These are phyloP conservation scores for Molossus alvarezi DNA, from an alignment of 2,797 vertebrate genomes.

Conservation along the genomic window DNA sequence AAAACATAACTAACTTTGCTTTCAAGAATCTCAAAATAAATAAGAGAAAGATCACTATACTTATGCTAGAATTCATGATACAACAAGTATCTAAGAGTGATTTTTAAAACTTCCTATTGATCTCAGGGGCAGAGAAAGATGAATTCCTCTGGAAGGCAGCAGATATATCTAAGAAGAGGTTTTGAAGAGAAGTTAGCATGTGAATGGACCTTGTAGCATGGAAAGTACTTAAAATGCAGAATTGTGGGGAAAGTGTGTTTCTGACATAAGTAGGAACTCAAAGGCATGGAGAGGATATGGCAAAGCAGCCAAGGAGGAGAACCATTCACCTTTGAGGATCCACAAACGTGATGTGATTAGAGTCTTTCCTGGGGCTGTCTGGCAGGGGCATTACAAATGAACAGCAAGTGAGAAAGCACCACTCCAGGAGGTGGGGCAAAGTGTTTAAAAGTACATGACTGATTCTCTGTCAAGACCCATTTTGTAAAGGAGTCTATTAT, in stretches of 20 bases:
- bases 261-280: neutral
- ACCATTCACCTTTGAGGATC: neutral
- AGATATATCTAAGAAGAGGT: neutral
- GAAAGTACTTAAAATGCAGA: neutral
- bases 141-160: neutral
- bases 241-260: neutral
- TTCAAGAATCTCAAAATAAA: slow-evolving; percentile 29
- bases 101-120: neutral
- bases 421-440: neutral
- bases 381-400: neutral
- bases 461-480: neutral
- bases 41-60: neutral
- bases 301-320: neutral
- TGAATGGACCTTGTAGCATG: neutral
- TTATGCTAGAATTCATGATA: neutral
- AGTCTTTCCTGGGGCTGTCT: neutral
- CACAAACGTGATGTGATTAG: neutral
- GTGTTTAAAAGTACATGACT: neutral
- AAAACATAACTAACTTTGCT: neutral
- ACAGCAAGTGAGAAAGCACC: neutral
- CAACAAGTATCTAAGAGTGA: neutral
- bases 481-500: neutral
- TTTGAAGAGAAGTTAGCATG: neutral
- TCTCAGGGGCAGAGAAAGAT: neutral
- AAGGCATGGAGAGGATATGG: neutral